These are phyloP conservation scores for Anolis apletophallus DNA, from an alignment of 2,797 vertebrate genomes.

Conservation along the genomic window DNA sequence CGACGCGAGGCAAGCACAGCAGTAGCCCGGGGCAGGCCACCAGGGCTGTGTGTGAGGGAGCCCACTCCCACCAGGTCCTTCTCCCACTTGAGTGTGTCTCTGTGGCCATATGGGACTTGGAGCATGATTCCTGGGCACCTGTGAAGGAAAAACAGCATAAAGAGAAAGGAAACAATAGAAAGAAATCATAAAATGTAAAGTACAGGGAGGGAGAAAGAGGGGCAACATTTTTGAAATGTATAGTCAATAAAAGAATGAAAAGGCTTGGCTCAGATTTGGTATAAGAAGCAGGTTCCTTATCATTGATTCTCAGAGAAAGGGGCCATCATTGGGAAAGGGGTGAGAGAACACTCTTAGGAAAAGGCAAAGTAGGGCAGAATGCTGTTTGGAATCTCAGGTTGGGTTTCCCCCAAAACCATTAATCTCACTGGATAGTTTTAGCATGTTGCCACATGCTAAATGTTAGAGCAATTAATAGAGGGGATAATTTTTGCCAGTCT, in stretches of 20 bases:
- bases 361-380: not conserved
- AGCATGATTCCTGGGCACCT: slow-evolving; percentile 19
- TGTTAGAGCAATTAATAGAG: not conserved
- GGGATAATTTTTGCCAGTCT: not conserved
- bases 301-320: not conserved
- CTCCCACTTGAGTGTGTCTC: not conserved
- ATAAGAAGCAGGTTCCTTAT: no score
- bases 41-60: not conserved
- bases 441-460: not conserved
- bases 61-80: not conserved
- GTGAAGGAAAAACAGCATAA: slow-evolving; percentile 31
- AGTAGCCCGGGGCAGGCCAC: slow-evolving; percentile 21
- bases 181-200: not conserved
- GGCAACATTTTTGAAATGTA: slow-evolving; percentile 1
- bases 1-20: slow-evolving; percentile 87
- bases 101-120: not conserved
- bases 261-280: not conserved
- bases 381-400: not conserved
- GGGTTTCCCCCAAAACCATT: no score
- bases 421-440: not conserved
- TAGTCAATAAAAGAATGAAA: not conserved
- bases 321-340: no score
- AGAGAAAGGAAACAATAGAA: slow-evolving; percentile 39
- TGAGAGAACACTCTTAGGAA: not conserved
- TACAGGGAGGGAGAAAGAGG: not conserved